These are phyloP conservation scores for Parazoanthus atlanticus DNA, from an alignment of 92 coral and sea anemone species.

Conservation along the genomic window DNA sequence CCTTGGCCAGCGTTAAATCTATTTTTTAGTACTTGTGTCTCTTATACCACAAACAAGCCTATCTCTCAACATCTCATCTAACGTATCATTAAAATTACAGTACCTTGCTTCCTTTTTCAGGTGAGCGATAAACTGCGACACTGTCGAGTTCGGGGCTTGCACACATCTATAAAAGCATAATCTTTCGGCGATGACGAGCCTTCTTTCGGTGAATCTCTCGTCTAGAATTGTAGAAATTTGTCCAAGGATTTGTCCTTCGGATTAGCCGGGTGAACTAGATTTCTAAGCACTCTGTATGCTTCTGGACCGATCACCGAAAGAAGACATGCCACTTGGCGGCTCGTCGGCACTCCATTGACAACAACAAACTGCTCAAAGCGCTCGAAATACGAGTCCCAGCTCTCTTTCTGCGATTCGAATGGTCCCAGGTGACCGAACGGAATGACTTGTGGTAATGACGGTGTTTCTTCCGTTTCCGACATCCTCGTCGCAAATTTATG, in stretches of 20 bases:
- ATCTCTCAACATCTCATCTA: slow-evolving; percentile 45
- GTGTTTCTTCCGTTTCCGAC: background rate
- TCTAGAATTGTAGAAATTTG: slow-evolving; percentile 30
- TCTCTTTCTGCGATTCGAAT: slow-evolving; percentile 38
- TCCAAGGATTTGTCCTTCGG: slow-evolving; percentile 44
- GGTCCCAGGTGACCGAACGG: slow-evolving; percentile 19
- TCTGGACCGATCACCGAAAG: slow-evolving; percentile 53
- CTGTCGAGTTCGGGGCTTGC: slow-evolving; percentile 23
- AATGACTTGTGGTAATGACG: background rate
- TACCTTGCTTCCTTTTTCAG: slow-evolving; percentile 38
- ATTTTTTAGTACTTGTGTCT: slow-evolving; percentile 14
- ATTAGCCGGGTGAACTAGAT: slow-evolving; percentile 52
- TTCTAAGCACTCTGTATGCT: slow-evolving; percentile 53
- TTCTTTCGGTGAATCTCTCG: slow-evolving; percentile 35
- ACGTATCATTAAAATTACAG: slow-evolving; percentile 36
- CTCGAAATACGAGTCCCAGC: slow-evolving; percentile 39
- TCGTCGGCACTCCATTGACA: slow-evolving; percentile 17
- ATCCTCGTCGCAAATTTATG: background rate
- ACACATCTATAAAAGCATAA: slow-evolving; percentile 38
- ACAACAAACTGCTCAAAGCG: slow-evolving; percentile 28
- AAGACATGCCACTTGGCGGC: slow-evolving; percentile 61
- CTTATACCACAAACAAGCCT: slow-evolving; percentile 45
- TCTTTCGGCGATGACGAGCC: slow-evolving; percentile 28
- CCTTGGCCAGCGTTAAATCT: slow-evolving; percentile 28
- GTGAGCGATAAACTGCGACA: slow-evolving; percentile 38